Evolutionary conservation across 2,797 vertebrate species (phyloP), one percentile per base, ranked within the genome.

Genomic region (Rhynchonycteris naso): DNA sequence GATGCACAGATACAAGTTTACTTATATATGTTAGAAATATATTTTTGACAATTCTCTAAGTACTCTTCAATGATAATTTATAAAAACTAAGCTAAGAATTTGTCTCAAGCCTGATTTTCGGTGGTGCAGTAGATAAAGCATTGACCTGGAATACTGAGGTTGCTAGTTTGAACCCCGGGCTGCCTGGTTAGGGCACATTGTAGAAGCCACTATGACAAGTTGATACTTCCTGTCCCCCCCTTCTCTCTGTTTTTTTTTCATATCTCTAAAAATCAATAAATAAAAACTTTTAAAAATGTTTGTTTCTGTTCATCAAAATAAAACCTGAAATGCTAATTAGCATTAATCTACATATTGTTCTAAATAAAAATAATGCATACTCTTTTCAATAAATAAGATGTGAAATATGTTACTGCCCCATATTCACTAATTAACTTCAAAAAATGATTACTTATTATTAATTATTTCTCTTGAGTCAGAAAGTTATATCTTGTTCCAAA

Each of bases 341-440:
- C 61, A 54, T 83, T 87, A 89, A 61, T 4, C 6, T 54, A 80
- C 21, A 21, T 63, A 38, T 82, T 90, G 16, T 56, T 74, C 38
- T 72, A 85, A 71, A 65, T 72, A 71, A 93, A 91, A 86, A 74
- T 86, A 88, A 92, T 14, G 11, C 14, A 66, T 66, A 5, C 14
- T 85, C 0, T 89, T 96, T 94, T 9, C 65, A 80, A 72, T 69
- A 80, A 87, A 80, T 35, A 47, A 68, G 82, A 86, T 3, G 18
- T 74, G 11, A 94, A 66, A 50, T n/a, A 74, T 43, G 1, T 33
- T 35, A 66, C 13, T 69, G 13, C 0, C 2, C 15, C 33, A 89
- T 68, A 76, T 69, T 93, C 38, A 91, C 59, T 12, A 12, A 59
- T 50, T 54, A 82, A 74, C 8, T 30, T 22, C 1, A 72, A 71